Evolutionary conservation across 23 tunicate species (phyloP).

Genomic region (Styela plicata): DNA sequence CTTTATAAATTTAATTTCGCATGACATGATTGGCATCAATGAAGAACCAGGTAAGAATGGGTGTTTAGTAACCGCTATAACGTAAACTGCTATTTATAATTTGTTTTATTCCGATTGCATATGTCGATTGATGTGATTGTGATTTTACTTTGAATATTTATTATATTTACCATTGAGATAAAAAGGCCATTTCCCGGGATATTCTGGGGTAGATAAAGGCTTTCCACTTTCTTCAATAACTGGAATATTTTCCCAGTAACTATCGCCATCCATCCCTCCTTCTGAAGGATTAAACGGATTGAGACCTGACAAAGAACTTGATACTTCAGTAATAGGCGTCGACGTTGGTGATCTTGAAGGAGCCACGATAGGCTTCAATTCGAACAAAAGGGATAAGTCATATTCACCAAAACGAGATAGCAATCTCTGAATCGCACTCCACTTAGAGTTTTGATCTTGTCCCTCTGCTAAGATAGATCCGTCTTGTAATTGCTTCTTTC

Average conservation of each 20-base stretch:
- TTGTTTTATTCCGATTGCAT: too few species aligned
- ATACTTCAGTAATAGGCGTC: background rate
- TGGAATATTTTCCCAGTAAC: conserved; percentile 9
- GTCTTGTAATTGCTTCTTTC: background rate
- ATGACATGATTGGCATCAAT: background rate
- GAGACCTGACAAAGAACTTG: background rate
- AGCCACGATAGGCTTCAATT: conserved; percentile 25
- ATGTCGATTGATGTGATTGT: too few species aligned
- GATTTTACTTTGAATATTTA: too few species aligned
- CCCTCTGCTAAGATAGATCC: conserved; percentile 3
- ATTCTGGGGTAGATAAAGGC: background rate
- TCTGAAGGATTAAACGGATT: background rate
- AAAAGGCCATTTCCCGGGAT: conserved; percentile 15
- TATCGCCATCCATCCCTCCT: conserved; percentile 31
- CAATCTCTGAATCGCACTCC: background rate
- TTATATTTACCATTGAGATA: background rate
- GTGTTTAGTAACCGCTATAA: too few species aligned
- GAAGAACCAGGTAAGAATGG: background rate
- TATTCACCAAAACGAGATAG: conserved; percentile 4
- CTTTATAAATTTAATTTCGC: background rate
- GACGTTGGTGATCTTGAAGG: background rate
- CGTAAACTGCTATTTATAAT: too few species aligned
- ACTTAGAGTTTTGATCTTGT: background rate
- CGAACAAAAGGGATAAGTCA: conserved; percentile 16
- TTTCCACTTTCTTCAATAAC: background rate